A percentile compares a stretch with the other conserved stretches of the same genome.
phyloP scores from a whole-genome alignment of 30 jellyfish, hydroid and myxozoan genomes.

The Turritopsis rubra region DNA sequence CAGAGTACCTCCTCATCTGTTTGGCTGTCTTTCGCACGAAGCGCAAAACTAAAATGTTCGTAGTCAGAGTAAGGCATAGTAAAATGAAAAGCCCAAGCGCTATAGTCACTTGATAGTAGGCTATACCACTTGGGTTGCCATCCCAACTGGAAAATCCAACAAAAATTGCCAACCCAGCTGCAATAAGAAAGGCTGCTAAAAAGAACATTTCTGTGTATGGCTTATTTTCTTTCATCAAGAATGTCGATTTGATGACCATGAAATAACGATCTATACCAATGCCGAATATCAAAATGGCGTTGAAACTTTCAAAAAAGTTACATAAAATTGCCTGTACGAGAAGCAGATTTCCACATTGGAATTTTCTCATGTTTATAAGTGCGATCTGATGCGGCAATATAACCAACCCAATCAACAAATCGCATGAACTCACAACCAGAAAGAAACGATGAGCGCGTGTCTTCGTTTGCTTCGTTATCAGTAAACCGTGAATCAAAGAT shows the following conservation, averaged over 20 bases:
- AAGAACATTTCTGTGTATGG: background rate
- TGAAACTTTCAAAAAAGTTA: background rate
- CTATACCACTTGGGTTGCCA: background rate
- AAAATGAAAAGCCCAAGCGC: background rate
- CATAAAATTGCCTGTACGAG: background rate
- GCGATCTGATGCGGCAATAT: background rate
- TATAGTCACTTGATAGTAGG: background rate
- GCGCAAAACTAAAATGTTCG: background rate
- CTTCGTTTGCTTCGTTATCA: background rate
- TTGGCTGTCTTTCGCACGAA: slow-evolving; percentile 2
- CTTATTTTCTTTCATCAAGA: background rate
- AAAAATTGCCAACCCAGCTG: background rate
- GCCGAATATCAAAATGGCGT: background rate
- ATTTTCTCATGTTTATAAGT: background rate
- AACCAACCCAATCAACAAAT: background rate
- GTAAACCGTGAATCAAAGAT: background rate
- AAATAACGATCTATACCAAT: slow-evolving; percentile 5
- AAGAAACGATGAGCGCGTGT: background rate
- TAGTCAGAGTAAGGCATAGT: background rate
- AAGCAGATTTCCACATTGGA: background rate
- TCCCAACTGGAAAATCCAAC: background rate
- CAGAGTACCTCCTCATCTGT: background rate
- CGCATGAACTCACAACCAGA: background rate
- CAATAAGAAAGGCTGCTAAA: background rate
- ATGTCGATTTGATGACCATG: background rate